A percentile compares a stretch with the other conserved stretches of the same genome.
These are phyloP conservation scores for Thamnaconus septentrionalis DNA, from an alignment of 2,113 vertebrate species.

Conservation along the genomic window DNA sequence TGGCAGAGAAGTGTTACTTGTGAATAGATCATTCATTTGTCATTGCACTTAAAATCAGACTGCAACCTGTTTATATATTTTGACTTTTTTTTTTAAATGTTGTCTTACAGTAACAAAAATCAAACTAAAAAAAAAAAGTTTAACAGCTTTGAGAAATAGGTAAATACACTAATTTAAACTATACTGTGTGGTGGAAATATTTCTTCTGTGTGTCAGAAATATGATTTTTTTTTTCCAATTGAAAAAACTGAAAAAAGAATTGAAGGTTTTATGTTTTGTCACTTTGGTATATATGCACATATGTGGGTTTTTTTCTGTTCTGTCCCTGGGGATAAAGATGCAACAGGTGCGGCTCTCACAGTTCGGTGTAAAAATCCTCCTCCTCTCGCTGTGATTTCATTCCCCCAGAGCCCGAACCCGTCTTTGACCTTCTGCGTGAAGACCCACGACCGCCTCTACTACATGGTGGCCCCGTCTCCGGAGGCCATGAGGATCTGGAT, in stretches of 20 bases:
- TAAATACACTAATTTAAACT: not conserved
- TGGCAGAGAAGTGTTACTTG: not conserved
- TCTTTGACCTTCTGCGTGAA: constrained; percentile 96
- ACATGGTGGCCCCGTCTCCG: constrained; percentile 91
- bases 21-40: no score
- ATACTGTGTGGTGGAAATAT: not conserved
- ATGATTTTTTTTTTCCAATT: no score
- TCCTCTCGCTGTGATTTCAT: not conserved
- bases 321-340: constrained; percentile 25
- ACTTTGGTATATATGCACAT: not conserved
- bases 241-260: no score
- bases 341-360: constrained; percentile 39
- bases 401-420: constrained; percentile 87
- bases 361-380: not conserved
- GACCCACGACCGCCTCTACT: constrained; percentile 96
- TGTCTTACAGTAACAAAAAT: no score
- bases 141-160: no score
- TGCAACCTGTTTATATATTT: no score
- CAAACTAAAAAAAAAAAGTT: no score
- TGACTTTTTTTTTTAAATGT: no score
- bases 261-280: no score
- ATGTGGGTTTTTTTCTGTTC: not conserved
- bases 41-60: no score
- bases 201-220: no score
- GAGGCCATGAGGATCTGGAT: constrained; percentile 94